Conservation (phyloP, 2,113 vertebrate species). For the Illadopsis cleaveri region DNA sequence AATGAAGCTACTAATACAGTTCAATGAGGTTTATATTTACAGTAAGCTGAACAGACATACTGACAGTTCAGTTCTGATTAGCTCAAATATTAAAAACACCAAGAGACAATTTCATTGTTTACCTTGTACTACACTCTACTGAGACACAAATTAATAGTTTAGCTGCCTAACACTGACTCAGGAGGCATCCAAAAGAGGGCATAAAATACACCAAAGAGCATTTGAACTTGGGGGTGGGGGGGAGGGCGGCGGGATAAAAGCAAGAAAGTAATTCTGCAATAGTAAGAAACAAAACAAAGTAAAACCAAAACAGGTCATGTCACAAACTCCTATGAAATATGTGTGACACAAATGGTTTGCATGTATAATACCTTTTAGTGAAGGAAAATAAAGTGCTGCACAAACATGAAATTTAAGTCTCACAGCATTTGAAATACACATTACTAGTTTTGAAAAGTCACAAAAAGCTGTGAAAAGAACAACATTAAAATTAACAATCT, state of each 20-base stretch:
- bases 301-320: neutral
- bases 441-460: neutral
- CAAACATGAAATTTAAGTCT: neutral
- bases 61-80: neutral
- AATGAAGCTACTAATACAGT: neutral
- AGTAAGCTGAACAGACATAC: neutral
- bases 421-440: neutral
- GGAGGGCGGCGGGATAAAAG: neutral
- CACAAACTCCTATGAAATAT: neutral
- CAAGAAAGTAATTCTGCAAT: neutral
- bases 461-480: neutral
- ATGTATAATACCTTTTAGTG: neutral
- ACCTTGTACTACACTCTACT: neutral
- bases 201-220: neutral
- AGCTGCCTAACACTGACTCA: neutral
- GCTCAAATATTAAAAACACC: neutral
- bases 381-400: neutral
- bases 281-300: neutral
- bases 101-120: neutral
- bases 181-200: neutral
- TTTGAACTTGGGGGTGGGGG: neutral
- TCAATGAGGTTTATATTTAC: neutral
- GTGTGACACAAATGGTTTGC: neutral
- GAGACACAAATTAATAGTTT: neutral
- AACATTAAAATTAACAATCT: neutral